A percentile compares a stretch with the other conserved stretches of the same genome.
phyloP scores from a whole-genome alignment of 1,140 invertebrate species.

The Drosophila orena region DNA sequence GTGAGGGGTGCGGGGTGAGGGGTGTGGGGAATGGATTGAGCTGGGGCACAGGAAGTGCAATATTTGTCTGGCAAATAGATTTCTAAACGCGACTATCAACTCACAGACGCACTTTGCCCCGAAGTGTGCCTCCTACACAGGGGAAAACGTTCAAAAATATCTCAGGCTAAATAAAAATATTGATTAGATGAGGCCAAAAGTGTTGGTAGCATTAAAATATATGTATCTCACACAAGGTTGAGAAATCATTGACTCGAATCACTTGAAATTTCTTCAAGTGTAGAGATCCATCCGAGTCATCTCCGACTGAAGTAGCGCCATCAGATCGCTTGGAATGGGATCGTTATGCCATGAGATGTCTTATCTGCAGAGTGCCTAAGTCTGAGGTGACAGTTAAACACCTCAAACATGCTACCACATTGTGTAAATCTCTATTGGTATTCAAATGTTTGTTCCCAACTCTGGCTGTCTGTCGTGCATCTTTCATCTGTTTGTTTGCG shows the following conservation, averaged over 20 bases:
- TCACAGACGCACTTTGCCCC: slow-evolving; percentile 5
- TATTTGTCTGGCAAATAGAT: slow-evolving; percentile 75
- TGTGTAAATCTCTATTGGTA: slow-evolving; percentile 52
- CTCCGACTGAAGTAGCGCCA: slow-evolving; percentile 14
- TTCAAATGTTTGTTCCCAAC: slow-evolving; percentile 44
- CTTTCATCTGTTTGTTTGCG: slow-evolving; percentile 22
- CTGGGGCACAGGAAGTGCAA: slow-evolving; percentile 60
- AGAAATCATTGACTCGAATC: too few species aligned
- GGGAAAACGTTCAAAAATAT: background rate
- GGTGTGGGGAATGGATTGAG: background rate
- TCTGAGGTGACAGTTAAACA: slow-evolving; percentile 80
- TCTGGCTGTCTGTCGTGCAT: slow-evolving; percentile 19
- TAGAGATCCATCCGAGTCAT: background rate
- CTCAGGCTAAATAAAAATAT: background rate
- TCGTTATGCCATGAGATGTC: slow-evolving; percentile 10
- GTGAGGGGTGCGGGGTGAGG: too few species aligned
- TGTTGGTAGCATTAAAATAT: background rate
- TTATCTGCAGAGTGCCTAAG: slow-evolving; percentile 64
- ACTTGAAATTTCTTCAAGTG: slow-evolving; percentile 1
- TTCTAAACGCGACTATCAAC: slow-evolving; percentile 64
- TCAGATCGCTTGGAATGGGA: slow-evolving; percentile 14
- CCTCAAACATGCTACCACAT: slow-evolving; percentile 76
- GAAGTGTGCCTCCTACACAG: slow-evolving; percentile 25
- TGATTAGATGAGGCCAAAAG: background rate
- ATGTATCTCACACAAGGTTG: background rate